phyloP scores from a whole-genome alignment of 2,797 vertebrate species.

The Enteromius mattozi region DNA sequence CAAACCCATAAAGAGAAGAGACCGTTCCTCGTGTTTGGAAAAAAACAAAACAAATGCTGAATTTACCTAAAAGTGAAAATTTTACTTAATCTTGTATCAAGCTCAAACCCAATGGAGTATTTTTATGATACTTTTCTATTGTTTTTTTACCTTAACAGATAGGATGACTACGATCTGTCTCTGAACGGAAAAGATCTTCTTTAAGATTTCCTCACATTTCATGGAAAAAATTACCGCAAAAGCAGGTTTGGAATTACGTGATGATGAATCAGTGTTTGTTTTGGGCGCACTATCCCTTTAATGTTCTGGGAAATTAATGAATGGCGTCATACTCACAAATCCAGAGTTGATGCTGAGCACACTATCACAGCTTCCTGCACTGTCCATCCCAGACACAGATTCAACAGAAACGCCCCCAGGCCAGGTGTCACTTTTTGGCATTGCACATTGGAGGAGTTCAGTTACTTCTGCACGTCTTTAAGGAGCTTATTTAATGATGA shows the following conservation, averaged over 20 bases:
- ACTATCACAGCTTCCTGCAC: conserved; percentile 85
- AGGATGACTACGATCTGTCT: background rate
- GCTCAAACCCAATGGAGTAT: background rate
- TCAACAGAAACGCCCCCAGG: conserved; percentile 79
- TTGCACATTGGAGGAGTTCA: conserved; percentile 70
- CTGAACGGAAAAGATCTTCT: background rate
- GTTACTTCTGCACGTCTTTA: conserved; percentile 16
- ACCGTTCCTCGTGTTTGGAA: background rate
- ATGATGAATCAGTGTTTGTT: background rate
- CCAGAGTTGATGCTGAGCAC: conserved; percentile 84
- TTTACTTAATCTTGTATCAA: background rate
- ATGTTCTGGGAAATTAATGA: background rate
- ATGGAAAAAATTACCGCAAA: background rate
- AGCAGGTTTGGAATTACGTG: background rate
- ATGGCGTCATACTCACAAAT: conserved; percentile 71
- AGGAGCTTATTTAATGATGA: conserved; percentile 37
- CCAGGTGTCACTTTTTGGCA: conserved; percentile 85
- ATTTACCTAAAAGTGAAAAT: background rate
- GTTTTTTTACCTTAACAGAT: background rate
- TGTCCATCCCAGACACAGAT: conserved; percentile 75
- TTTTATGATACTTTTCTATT: too few species aligned
- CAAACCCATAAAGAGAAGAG: background rate
- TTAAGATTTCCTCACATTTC: background rate
- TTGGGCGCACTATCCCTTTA: background rate
- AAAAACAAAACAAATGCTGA: background rate